Conservation (phyloP, 2,888 invertebrate genomes). For the Troides aeacus region DNA sequence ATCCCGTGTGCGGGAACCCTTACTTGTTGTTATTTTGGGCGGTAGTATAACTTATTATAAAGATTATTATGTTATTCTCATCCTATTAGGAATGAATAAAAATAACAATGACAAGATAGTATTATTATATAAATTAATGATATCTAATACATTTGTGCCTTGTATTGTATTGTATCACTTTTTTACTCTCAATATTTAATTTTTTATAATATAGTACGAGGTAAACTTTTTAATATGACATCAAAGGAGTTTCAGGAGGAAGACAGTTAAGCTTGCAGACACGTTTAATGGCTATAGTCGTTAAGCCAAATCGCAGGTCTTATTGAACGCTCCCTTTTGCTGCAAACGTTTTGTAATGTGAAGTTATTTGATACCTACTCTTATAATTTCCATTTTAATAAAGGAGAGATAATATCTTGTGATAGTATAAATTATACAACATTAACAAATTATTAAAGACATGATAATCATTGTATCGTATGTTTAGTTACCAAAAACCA, state of each 20-base stretch:
- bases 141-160: too few species aligned
- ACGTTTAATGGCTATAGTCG: conserved; percentile 18
- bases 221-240: conserved; percentile 20
- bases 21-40: too few species aligned
- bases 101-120: too few species aligned
- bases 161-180: too few species aligned
- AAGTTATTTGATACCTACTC: conserved; percentile 1
- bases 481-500: too few species aligned
- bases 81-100: too few species aligned
- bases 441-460: too few species aligned
- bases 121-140: too few species aligned
- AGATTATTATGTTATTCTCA: too few species aligned
- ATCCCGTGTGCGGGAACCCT: too few species aligned
- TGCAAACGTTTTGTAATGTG: conserved; percentile 2
- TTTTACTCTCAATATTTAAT: not conserved
- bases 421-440: not conserved
- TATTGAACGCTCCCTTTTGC: conserved; percentile 6
- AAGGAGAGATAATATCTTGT: not conserved
- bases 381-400: not conserved
- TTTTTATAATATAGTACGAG: not conserved
- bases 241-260: conserved; percentile 10
- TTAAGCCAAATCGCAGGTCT: conserved; percentile 22
- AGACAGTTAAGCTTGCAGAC: conserved; percentile 10
- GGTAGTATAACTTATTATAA: too few species aligned
- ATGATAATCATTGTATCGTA: too few species aligned